Percentiles rank a stretch among this genome's conserved stretches.
These are phyloP conservation scores for Theocolax elegans DNA, from an alignment of 1,140 invertebrate species.

Conservation along the genomic window DNA sequence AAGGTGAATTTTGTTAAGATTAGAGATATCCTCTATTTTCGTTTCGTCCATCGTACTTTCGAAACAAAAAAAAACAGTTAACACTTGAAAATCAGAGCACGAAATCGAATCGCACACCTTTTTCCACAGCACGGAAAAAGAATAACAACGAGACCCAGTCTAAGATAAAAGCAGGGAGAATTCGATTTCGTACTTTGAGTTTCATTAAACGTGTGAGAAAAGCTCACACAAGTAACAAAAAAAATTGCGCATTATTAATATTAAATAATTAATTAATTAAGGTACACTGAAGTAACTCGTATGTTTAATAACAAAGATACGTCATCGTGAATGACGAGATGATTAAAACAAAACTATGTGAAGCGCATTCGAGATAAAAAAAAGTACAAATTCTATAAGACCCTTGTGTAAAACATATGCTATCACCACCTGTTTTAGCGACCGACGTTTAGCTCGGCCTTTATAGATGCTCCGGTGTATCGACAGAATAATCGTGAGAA, in stretches of 20 bases:
- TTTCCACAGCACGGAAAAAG: neutral
- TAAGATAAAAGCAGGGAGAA: neutral
- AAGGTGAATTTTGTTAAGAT: no score
- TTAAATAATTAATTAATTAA: constrained; percentile 40
- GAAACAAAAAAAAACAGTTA: neutral
- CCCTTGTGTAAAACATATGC: constrained; percentile 50
- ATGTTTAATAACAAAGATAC: constrained; percentile 42
- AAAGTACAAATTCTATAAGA: constrained; percentile 66
- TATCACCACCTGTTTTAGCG: constrained; percentile 50
- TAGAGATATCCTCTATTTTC: neutral
- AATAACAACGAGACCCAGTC: neutral
- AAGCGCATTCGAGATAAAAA: constrained; percentile 54
- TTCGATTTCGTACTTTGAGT: constrained; percentile 9
- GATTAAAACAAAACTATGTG: constrained; percentile 2
- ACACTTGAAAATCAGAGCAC: neutral
- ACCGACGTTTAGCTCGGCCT: constrained; percentile 40
- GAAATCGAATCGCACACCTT: neutral
- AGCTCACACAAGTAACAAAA: constrained; percentile 3
- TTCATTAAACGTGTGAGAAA: neutral
- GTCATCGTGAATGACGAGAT: neutral
- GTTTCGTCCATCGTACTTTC: constrained; percentile 24
- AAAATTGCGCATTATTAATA: constrained; percentile 28
- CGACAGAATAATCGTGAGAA: constrained; percentile 23
- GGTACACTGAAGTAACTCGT: constrained; percentile 33
- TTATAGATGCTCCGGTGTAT: constrained; percentile 40